Evolutionary conservation across 2,113 vertebrate genomes (phyloP).

Genomic region (Lipophrys pholis): DNA sequence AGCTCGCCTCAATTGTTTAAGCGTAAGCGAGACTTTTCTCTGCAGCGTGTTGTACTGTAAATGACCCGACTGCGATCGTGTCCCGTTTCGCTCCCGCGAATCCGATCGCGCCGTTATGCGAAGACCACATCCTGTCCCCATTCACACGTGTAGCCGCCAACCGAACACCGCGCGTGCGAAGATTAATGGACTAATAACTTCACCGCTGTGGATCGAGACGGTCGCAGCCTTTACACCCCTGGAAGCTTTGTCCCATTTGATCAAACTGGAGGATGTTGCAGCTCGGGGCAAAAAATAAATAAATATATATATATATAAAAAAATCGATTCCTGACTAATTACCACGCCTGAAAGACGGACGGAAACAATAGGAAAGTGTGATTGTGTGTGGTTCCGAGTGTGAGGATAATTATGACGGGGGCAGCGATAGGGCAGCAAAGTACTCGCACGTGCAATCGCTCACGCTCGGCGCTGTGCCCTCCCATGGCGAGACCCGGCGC

Average conservation of each 20-base stretch:
- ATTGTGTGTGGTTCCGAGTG: conserved; percentile 20
- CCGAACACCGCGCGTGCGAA: not conserved
- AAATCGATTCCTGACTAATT: conserved; percentile 61
- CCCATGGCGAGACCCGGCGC: conserved; percentile 49
- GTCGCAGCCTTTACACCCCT: conserved; percentile 14
- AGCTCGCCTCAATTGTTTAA: conserved; percentile 41
- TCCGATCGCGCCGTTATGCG: conserved; percentile 16
- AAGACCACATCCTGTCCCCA: conserved; percentile 45
- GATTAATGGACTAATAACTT: conserved; percentile 54
- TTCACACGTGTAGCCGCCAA: conserved; percentile 18
- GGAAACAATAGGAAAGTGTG: conserved; percentile 39
- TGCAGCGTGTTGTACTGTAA: conserved; percentile 19
- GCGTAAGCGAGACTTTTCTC: conserved; percentile 37
- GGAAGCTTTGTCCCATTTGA: conserved; percentile 24
- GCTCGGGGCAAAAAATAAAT: not conserved
- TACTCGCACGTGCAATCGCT: conserved; percentile 70
- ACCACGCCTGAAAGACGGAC: conserved; percentile 32
- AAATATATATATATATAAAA: too few relatives aligned
- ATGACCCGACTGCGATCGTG: conserved; percentile 2
- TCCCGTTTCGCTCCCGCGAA: not conserved
- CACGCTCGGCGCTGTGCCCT: conserved; percentile 48
- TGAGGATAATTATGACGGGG: conserved; percentile 48
- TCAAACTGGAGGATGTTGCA: conserved; percentile 44
- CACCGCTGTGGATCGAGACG: conserved; percentile 23
- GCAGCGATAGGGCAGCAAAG: conserved; percentile 49